Conservation (phyloP, 1,140 invertebrate species). For the Drosophila willistoni region DNA sequence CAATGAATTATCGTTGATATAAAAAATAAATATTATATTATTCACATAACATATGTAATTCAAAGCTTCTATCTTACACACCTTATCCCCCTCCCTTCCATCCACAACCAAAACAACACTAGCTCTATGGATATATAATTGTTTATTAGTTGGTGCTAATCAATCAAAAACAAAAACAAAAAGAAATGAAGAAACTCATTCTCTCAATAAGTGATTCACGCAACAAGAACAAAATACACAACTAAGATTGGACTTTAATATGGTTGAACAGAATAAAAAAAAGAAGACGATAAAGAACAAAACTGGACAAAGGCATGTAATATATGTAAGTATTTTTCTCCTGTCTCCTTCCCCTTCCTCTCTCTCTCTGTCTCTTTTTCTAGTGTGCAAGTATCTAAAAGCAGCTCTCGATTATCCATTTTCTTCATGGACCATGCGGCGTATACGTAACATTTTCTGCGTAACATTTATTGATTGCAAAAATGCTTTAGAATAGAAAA, state of each 20-base stretch:
- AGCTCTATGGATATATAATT: slow-evolving; percentile 2
- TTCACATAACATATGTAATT: slow-evolving; percentile 17
- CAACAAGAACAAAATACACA: neutral
- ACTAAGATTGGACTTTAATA: slow-evolving; percentile 33
- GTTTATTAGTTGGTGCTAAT: slow-evolving; percentile 50
- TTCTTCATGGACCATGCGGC: slow-evolving; percentile 27
- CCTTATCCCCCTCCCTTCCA: no score
- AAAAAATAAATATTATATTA: slow-evolving; percentile 13
- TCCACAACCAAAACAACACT: neutral
- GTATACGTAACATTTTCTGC: slow-evolving; percentile 38
- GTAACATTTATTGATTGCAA: slow-evolving; percentile 18
- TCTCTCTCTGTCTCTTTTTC: neutral
- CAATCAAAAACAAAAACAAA: slow-evolving; percentile 21
- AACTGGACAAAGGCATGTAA: neutral
- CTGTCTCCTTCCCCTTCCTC: neutral
- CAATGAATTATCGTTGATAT: slow-evolving; percentile 1
- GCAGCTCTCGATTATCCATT: neutral
- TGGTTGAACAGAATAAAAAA: slow-evolving; percentile 25
- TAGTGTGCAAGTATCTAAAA: no score
- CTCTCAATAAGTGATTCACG: slow-evolving; percentile 16
- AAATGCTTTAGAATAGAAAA: slow-evolving; percentile 30
- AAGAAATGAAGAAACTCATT: slow-evolving; percentile 21
- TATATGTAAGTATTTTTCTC: neutral
- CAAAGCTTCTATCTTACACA: neutral
- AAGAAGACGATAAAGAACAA: slow-evolving; percentile 18